Conservation (phyloP, 2,113 vertebrate species). For the Stictonetta naevosa region DNA sequence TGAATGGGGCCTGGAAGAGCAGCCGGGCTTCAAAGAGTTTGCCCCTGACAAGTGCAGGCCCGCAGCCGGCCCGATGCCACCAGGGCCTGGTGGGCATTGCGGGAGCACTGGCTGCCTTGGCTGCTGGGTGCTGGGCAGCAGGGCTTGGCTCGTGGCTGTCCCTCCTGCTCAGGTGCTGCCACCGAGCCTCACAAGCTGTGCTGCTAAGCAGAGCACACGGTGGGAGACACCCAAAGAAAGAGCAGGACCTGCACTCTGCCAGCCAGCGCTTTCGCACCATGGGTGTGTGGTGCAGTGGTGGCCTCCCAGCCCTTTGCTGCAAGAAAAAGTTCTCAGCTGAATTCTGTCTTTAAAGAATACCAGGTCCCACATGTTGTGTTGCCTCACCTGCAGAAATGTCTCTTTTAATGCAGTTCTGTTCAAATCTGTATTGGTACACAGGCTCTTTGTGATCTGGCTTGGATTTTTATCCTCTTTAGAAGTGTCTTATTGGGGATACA, state of each 20-base stretch:
- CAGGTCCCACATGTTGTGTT: background rate
- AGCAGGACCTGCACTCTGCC: background rate
- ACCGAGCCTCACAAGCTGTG: background rate
- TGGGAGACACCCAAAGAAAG: background rate
- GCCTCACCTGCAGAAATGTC: background rate
- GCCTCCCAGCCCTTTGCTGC: background rate
- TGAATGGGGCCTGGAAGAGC: background rate
- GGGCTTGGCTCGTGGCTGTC: background rate
- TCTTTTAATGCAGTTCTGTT: background rate
- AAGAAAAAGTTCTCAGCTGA: background rate
- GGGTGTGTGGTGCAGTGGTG: background rate
- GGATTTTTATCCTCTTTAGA: background rate
- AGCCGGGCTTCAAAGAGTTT: slow-evolving; percentile 26
- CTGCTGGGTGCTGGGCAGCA: background rate
- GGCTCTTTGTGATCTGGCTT: background rate
- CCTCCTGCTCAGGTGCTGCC: background rate
- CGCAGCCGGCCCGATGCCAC: background rate
- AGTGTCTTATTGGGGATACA: background rate
- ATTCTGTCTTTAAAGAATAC: background rate
- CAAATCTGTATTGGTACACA: background rate
- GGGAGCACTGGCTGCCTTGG: background rate
- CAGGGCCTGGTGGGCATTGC: background rate
- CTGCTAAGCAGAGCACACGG: background rate
- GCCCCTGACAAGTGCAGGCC: background rate
- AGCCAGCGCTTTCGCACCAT: rapidly evolving